Conservation (phyloP, 2,888 invertebrate genomes). For the Melanostoma mellinum region DNA sequence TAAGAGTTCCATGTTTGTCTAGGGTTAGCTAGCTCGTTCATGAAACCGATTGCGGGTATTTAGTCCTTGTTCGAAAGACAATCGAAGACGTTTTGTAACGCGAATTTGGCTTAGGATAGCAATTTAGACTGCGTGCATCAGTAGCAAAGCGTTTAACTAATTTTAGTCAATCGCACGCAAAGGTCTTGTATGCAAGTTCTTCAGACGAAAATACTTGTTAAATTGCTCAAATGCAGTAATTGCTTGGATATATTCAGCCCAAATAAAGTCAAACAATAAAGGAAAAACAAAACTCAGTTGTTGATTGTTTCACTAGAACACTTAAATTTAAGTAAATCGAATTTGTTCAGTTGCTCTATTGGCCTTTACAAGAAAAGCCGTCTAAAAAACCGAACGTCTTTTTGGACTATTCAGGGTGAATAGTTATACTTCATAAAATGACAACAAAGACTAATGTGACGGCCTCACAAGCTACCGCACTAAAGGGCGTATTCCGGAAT, state of each 20-base stretch:
- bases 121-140: slow-evolving; percentile 48
- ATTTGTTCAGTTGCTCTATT: slow-evolving; percentile 48
- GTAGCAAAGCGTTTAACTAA: slow-evolving; percentile 34
- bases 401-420: not conserved
- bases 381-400: not conserved
- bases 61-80: slow-evolving; percentile 38
- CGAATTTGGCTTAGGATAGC: not conserved
- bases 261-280: slow-evolving; percentile 34
- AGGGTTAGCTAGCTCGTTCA: too few relatives aligned
- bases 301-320: slow-evolving; percentile 34
- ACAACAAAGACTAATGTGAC: slow-evolving; percentile 78
- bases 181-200: slow-evolving; percentile 31
- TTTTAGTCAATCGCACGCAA: slow-evolving; percentile 58
- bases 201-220: slow-evolving; percentile 52
- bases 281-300: slow-evolving; percentile 25
- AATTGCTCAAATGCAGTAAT: slow-evolving; percentile 56
- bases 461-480: slow-evolving; percentile 77
- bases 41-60: too few relatives aligned
- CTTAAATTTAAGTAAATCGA: slow-evolving; percentile 29
- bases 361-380: slow-evolving; percentile 35
- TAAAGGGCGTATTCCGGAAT: slow-evolving; percentile 79
- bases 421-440: slow-evolving; percentile 72
- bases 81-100: not conserved
- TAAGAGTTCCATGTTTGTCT: slow-evolving; percentile 16
- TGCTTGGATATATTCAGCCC: slow-evolving; percentile 51